Evolutionary conservation across 92 coral and sea anemone genomes (phyloP).

Genomic region (Umimayanthus kanabou): DNA sequence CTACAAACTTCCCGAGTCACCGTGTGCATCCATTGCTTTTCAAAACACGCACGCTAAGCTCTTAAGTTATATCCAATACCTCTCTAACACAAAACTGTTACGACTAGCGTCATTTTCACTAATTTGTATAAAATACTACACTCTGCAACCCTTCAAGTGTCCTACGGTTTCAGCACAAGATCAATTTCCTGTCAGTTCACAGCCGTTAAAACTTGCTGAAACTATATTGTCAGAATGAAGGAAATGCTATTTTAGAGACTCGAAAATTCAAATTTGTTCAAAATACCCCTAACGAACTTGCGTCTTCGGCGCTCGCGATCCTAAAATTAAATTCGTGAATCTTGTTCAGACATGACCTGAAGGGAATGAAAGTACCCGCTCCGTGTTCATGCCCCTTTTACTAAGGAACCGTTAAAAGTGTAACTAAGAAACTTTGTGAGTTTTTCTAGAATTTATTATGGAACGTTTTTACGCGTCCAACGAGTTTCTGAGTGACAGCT

Average conservation of each 20-base stretch:
- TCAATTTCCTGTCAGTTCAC: not conserved
- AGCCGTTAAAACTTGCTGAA: not conserved
- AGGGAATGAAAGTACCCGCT: not conserved
- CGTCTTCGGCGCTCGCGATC: not conserved
- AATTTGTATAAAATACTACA: too few species aligned
- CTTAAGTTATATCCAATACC: too few species aligned
- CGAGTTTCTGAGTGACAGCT: not conserved
- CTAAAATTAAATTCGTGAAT: not conserved
- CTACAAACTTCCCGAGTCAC: too few species aligned
- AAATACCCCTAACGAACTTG: not conserved
- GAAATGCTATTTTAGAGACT: too few species aligned
- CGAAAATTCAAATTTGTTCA: not conserved
- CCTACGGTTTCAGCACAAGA: not conserved
- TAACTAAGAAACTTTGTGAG: not conserved
- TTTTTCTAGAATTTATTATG: not conserved
- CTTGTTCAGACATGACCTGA: not conserved
- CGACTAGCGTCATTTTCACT: too few species aligned
- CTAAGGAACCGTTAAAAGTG: not conserved
- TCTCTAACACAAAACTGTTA: too few species aligned
- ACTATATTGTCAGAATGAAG: not conserved
- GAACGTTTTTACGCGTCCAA: not conserved
- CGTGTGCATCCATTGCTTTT: too few species aligned
- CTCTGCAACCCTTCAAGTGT: too few species aligned
- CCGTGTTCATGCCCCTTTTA: not conserved
- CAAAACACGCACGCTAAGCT: too few species aligned